Percentiles rank a stretch among this genome's conserved stretches.
These are phyloP conservation scores for Plectropomus leopardus DNA, from an alignment of 2,113 vertebrate species.

Conservation along the genomic window DNA sequence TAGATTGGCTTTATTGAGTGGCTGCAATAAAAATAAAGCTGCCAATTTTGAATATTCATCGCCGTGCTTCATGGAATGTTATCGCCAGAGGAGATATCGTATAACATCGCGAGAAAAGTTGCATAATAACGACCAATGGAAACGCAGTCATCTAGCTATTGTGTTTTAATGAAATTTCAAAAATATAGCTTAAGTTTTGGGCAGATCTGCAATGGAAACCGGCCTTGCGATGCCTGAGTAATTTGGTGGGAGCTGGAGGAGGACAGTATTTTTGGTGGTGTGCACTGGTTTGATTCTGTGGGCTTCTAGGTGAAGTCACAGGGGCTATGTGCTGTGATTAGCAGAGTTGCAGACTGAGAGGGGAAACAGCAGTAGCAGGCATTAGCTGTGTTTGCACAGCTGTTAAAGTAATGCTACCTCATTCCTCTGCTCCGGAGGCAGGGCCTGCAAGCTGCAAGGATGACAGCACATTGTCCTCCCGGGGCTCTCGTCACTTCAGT, in stretches of 20 bases:
- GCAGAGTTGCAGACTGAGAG: constrained; percentile 47
- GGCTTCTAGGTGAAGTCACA: constrained; percentile 60
- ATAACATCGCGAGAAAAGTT: too few species aligned
- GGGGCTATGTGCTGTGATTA: constrained; percentile 73
- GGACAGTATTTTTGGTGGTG: constrained; percentile 65
- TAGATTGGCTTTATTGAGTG: too few species aligned
- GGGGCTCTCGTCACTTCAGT: constrained; percentile 31
- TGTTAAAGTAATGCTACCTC: constrained; percentile 82
- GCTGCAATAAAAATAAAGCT: too few species aligned
- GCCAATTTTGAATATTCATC: too few species aligned
- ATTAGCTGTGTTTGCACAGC: constrained; percentile 83
- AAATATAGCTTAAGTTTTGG: too few species aligned
- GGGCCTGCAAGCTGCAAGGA: constrained; percentile 47
- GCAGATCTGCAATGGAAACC: constrained; percentile 25
- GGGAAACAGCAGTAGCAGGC: constrained; percentile 71
- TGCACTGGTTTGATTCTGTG: constrained; percentile 55
- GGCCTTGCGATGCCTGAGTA: constrained; percentile 33
- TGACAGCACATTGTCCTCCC: constrained; percentile 34
- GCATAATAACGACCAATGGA: too few species aligned
- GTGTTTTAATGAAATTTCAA: too few species aligned
- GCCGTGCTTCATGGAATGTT: too few species aligned
- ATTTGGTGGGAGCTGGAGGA: constrained; percentile 44
- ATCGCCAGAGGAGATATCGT: too few species aligned
- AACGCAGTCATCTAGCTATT: constrained; percentile 13
- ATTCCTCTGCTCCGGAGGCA: constrained; percentile 58